Base-by-base conservation (phyloP, 2,888 invertebrate species). In the Micoletzkya japonica region DNA sequence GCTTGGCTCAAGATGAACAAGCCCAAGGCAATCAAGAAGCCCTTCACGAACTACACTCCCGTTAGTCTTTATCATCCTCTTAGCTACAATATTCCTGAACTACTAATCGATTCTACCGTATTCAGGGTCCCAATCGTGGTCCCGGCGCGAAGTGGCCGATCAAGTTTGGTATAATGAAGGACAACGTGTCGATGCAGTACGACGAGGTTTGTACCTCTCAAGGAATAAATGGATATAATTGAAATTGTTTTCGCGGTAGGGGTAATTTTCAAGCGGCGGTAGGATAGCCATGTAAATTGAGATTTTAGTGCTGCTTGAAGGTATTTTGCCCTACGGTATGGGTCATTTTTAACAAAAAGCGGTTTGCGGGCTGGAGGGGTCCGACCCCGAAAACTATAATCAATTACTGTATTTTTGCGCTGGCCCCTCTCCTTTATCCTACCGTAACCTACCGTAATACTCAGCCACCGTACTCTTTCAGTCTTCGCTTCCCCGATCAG, bases 121-220 rank as follows among this genome's bases (percentile, higher is more conserved):
- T n/a, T 1, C 60, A 70, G 54, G 72, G 61, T 24, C 73, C 74
- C 2, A 78, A 83, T 63, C 77, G 73, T 20, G 73, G 73, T 0
- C 71, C 75, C 30, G 79, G 81, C n/a, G 82, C 82, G 2, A 75
- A 75, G 39, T 83, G 80, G 76, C 85, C 85, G 2, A 81, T 85
- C 60, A 69, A 74, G 20, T 82, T 80, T 71, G 86, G 86, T 2
- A 89, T 90, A 76, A 88, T 89, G 34, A 91, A 92, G 81, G 91
- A 93, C 82, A 87, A 89, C 82, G 87, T 88, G 57, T 93, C 92
- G 92, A 88, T 92, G 54, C 89, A 91, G 87, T 92, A 91, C 74
- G 89, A 91, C 76, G 89, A 89, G 24, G 86, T 88, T 56, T 88
- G 87, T 24, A 54, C 54, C 7, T n/a, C n/a, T n/a, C n/a, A n/a